Evolutionary conservation across 2,113 vertebrate species (phyloP), one percentile per base, ranked within the genome.

Genomic region (Takifugu flavidus): DNA sequence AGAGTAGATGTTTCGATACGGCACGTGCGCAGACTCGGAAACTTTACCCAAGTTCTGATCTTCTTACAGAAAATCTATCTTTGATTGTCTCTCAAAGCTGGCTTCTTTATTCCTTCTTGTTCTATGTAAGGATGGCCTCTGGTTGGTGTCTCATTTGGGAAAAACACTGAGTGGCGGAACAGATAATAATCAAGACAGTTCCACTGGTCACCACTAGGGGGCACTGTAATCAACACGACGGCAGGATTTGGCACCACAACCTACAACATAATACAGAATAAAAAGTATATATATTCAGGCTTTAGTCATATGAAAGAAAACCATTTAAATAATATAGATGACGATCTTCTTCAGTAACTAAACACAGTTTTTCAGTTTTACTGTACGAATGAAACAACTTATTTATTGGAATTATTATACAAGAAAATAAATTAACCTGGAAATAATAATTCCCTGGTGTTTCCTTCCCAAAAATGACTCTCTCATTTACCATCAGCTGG

Each of bases 141-240:
- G 31, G 26, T 66, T 49, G 28, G 49, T 54, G 60, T 67, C 65
- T 58, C 67, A 53, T 63, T 70, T 65, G 56, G 64, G 53, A 63
- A 62, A 77, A 78, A 65, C 67, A 84, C 73, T 83, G 59, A 69
- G 52, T 76, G 77, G 82, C 74, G 62, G 83, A 68, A 87, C 81
- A 79, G 74, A 74, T 77, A 83, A 78, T 79, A 84, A 75, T 65
- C 61, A 81, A 87, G 88, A 85, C 83, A 86, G 50, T 75, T 87
- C 78, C 86, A 89, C 87, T 88, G 78, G 79, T 86, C 77, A 89
- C 68, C 89, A 91, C 89, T 89, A 90, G 89, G 90, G 87, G 86
- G 89, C 87, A 90, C 87, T 87, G 85, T 84, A 88, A 90, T 87
- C 89, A 90, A 90, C 86, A 92, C 85, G 27, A 91, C 75, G 86